Evolutionary conservation across 2,888 invertebrate genomes (phyloP), one percentile per base, ranked within the genome.

Genomic region (Zygaena filipendulae): DNA sequence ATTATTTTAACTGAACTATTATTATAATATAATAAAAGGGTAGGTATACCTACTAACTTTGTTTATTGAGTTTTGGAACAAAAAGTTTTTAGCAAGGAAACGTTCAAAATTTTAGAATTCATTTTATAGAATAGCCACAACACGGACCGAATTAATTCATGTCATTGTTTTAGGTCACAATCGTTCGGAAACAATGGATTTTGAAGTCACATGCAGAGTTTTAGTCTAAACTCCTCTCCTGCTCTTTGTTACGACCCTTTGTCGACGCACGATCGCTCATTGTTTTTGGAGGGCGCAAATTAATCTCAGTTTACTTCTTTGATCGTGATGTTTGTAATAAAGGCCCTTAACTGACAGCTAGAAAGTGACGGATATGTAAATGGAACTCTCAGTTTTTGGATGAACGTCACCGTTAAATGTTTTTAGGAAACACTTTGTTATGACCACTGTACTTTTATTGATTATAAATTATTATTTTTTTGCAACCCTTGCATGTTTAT

Each of bases 151-250:
- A 67, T 68, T 67, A 66, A 71, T 57, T 62, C 46, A 4, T 45
- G 45, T 54, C 52, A 56, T 75, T 74, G 70, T 75, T 69, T 64
- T 47, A 51, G 43, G 50, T 56, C 55, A 62, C 59, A 68, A 68
- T 61, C 50, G 50, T 44, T 29, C 28, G 63, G 61, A 70, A 74
- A 77, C 72, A 74, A 77, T 64, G 49, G 61, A 48, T 53, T 48
- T n/a, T 45, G 39, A 49, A 77, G 70, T 75, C 75, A 74, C 79
- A 77, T 75, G 79, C 79, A 74, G 79, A 70, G 79, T 68, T 67
- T 69, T 74, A 75, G 75, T 64, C 57, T 59, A 59, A 69, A 59
- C 58, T 53, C 52, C 38, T n/a, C 46, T 27, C 35, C 33, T 38
- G 50, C 54, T 63, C 60, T 69, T 74, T 74, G 70, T 63, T 46